Evolutionary conservation across 2,113 vertebrate species (phyloP).

Genomic region (Sturnira hondurensis): DNA sequence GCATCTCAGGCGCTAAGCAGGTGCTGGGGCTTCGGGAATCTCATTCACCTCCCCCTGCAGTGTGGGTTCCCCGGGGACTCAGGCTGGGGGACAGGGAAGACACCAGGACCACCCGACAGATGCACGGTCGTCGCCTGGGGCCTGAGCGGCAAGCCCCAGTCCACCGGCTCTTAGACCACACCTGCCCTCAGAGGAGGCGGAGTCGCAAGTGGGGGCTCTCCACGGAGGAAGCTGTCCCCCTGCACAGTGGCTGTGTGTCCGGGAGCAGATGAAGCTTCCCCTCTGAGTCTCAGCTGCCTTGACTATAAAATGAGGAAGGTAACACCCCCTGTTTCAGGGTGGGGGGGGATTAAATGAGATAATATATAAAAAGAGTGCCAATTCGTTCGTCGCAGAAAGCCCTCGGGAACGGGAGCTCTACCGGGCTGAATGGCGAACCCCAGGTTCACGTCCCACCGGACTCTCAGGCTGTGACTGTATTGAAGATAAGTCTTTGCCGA

Average conservation of each 20-base stretch:
- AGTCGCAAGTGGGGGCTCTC: not conserved
- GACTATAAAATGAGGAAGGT: not conserved
- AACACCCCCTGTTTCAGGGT: too few relatives aligned
- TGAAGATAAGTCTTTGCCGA: not conserved
- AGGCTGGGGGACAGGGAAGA: not conserved
- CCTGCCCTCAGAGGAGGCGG: not conserved
- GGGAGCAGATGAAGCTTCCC: not conserved
- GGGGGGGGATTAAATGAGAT: not conserved
- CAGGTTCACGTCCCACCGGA: not conserved
- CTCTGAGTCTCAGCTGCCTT: not conserved
- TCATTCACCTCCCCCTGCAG: not conserved
- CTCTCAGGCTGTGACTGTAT: not conserved
- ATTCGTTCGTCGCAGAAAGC: not conserved
- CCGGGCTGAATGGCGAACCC: not conserved
- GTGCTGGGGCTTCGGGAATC: not conserved
- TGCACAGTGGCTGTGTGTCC: not conserved
- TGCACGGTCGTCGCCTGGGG: not conserved
- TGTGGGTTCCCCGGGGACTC: not conserved
- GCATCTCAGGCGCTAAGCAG: not conserved
- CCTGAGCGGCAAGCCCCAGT: not conserved
- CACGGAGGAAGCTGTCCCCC: too few relatives aligned
- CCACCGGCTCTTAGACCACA: not conserved
- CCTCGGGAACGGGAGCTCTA: not conserved
- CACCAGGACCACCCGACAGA: rapidly evolving
- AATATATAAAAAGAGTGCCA: not conserved